phyloP scores from a whole-genome alignment of 2,888 invertebrate genomes.

The Thelaira solivaga region DNA sequence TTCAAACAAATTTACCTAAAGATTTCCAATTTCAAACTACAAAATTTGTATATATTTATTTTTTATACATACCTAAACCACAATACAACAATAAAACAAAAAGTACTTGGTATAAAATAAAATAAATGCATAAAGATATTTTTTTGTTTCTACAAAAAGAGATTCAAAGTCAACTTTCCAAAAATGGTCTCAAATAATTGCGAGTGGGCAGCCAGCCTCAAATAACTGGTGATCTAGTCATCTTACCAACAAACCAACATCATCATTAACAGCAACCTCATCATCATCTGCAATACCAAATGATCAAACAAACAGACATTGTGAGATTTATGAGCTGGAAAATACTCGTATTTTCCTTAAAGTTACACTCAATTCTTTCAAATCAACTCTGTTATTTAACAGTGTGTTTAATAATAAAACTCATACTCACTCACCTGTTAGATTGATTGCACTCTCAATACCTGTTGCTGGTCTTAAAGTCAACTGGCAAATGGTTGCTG shows the following conservation, averaged over 20 bases:
- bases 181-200: constrained; percentile 49
- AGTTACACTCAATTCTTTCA: constrained; percentile 17
- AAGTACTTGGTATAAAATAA: too few relatives aligned
- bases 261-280: constrained; percentile 1
- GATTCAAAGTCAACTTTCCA: constrained; percentile 51
- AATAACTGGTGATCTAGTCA: constrained; percentile 45
- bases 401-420: not conserved
- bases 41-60: constrained; percentile 44
- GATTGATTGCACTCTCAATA: constrained; percentile 26
- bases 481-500: constrained; percentile 45
- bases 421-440: constrained; percentile 33
- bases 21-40: constrained; percentile 16
- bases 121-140: too few relatives aligned
- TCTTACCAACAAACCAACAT: constrained; percentile 22
- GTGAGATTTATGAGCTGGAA: not conserved
- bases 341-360: not conserved
- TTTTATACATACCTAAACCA: constrained; percentile 11
- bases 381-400: constrained; percentile 48
- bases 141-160: constrained; percentile 29
- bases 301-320: not conserved
- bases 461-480: constrained; percentile 38
- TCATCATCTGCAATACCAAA: not conserved
- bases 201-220: constrained; percentile 55
- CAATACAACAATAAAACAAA: not conserved
- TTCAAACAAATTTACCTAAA: not conserved